Base-by-base conservation (phyloP, 2,888 invertebrate genomes). In the Choreutis nemorana region DNA sequence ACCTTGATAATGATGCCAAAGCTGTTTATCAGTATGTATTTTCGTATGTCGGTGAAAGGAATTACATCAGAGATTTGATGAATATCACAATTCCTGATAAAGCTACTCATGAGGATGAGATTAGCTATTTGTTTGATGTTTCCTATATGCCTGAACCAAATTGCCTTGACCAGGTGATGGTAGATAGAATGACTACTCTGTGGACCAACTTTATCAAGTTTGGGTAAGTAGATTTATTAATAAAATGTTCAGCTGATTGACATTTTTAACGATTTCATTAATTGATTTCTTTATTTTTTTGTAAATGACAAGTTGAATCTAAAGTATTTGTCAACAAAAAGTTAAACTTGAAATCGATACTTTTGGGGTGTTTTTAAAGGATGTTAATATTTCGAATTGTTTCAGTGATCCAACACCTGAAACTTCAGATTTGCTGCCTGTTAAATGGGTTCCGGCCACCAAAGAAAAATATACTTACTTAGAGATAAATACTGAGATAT, bases 121-220 rank as follows among this genome's bases (percentile, higher is more conserved):
- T 56, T 0, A 48, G 53, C 2, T 63, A 61, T 37, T 16, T 64
- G 2, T 62, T 60, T 35, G 48, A 50, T 25, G 32, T 46, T 3
- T 30, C 34, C 3, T 42, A 38, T 12, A 27, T 44, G n/a, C 23
- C 37, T 4, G 34, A 39, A 2, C 42, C 48, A 0, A 35, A 40
- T 2, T 38, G 42, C 4, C 44, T 41, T 7, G 61, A 62, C 26
- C 54, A 58, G 26, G 32, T 30, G 1, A 51, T 64, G 6, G 52
- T 60, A 8, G 46, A 58, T 2, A 34, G 41, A 7, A 54, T 62
- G 50, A 51, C 54, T 0, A 41, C 36, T 1, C 33, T 62, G 45
- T 63, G 63, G 57, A 44, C 51, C 1, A 60, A 67, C 27, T 65
- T 70, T 30, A 54, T 56, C 0, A 66, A 63, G 41, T 44, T 46